Evolutionary conservation across 1,140 invertebrate species (phyloP), one percentile per base, ranked within the genome.

Genomic region (Drosophila lacertosa): DNA sequence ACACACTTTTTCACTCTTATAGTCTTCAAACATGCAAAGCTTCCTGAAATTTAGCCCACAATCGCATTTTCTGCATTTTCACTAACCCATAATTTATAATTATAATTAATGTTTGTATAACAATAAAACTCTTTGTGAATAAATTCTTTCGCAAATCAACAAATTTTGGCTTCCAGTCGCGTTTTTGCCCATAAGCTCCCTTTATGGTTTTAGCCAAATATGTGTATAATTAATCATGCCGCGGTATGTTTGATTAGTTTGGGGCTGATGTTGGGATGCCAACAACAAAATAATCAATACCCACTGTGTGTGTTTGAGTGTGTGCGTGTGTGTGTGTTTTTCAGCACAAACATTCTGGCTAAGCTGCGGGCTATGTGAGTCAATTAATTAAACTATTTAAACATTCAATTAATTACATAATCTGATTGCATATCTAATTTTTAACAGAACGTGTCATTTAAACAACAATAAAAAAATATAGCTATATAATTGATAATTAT

Each of bases 251-350:
- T 37, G 42, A 22, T 37, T 53, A 29, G 13, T 45, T 45, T 33
- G 20, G 2, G 0, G 29, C 2, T 15, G 13, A 9, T 10, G 7
- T 9, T 1, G 48, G 16, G 15, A 22, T 11, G 2, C n/a, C n/a
- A n/a, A n/a, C n/a, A n/a, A n/a, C 4, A n/a, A 58, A 18, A 35
- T 47, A 62, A 57, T 48, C 40, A 65, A 65, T 64, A 37, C 55
- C n/a, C n/a, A n/a, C n/a, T n/a, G n/a, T n/a, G n/a, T n/a, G n/a
- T n/a, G n/a, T n/a, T n/a, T n/a, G n/a, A n/a, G n/a, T 10, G 11
- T 29, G 18, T 20, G 16, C 42, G 16, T 33, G 47, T 15, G 5
- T 35, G n/a, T 32, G 26, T 4, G 9, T n/a, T 51, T 51, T 10
- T 3, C 4, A 9, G 13, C 4, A 16, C 18, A 15, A 37, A 13